Conservation (phyloP, 2,888 invertebrate genomes). For the Lepas anatifera region DNA sequence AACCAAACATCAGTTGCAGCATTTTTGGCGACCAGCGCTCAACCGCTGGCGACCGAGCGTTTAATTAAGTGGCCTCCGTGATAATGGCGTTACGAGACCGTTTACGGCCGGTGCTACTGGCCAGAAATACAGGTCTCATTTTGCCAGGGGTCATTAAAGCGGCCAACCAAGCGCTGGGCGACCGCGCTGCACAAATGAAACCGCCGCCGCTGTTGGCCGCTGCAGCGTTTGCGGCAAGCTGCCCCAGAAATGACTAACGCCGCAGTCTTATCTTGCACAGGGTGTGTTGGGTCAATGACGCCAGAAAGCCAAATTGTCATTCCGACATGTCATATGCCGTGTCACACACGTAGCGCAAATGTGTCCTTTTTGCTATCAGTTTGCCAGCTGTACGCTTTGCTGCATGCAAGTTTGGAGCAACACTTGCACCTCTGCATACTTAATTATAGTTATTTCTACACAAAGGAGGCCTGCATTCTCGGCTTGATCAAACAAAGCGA, state of each 20-base stretch:
- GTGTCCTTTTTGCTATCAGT: background rate
- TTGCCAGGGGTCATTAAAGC: background rate
- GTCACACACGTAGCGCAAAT: background rate
- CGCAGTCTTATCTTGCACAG: background rate
- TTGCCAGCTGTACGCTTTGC: background rate
- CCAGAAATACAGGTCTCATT: background rate
- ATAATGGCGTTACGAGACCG: constrained; percentile 1
- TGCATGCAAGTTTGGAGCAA: background rate
- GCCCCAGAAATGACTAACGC: background rate
- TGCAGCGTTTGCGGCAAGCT: too few relatives aligned
- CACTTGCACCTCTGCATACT: too few relatives aligned
- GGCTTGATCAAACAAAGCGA: too few relatives aligned
- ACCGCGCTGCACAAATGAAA: background rate
- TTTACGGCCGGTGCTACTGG: background rate
- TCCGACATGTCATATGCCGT: background rate
- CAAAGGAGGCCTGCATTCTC: too few relatives aligned
- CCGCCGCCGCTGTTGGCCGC: background rate
- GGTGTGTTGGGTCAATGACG: background rate
- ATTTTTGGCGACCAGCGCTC: too few relatives aligned
- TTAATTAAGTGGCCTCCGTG: background rate
- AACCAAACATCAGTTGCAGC: too few relatives aligned
- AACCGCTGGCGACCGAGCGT: background rate
- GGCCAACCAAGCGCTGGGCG: background rate
- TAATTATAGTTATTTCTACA: too few relatives aligned
- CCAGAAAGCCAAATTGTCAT: background rate